These are phyloP conservation scores for Ophioninae sp. DNA, from an alignment of 2,888 invertebrate species.

Conservation along the genomic window DNA sequence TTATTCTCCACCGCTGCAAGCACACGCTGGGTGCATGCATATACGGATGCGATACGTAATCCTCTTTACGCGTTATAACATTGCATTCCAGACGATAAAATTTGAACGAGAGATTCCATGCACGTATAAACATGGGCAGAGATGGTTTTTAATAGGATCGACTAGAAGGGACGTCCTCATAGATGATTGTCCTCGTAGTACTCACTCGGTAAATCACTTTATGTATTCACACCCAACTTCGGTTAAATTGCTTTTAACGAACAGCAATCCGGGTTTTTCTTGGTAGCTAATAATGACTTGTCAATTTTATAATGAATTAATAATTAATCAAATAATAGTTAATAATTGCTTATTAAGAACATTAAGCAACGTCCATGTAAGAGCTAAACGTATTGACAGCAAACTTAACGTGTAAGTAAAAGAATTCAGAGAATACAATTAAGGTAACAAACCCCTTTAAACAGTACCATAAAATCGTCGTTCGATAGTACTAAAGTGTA, in stretches of 20 bases:
- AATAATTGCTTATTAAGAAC: neutral
- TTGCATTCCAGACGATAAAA: constrained; percentile 46
- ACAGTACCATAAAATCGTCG: constrained; percentile 18
- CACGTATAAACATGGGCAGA: neutral
- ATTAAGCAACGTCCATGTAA: neutral
- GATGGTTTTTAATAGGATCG: neutral
- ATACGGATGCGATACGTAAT: constrained; percentile 30
- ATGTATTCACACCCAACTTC: neutral
- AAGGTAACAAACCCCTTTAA: constrained; percentile 36
- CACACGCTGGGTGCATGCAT: constrained; percentile 27
- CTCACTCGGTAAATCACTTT: neutral
- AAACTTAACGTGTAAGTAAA: neutral
- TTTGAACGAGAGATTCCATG: constrained; percentile 19
- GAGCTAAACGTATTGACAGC: neutral
- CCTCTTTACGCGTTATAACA: constrained; percentile 51
- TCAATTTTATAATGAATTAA: no score
- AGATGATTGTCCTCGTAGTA: neutral
- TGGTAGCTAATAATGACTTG: no score
- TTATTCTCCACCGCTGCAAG: constrained; percentile 28
- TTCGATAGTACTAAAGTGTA: neutral
- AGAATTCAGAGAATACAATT: constrained; percentile 23
- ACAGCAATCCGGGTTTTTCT: neutral
- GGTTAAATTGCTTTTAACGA: neutral
- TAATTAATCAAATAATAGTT: no score
- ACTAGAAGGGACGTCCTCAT: neutral